Percentiles rank a stretch among this genome's conserved stretches.
phyloP scores from a whole-genome alignment of 30 jellyfish, hydroid and myxozoan genomes.

The Turritopsis rubra region DNA sequence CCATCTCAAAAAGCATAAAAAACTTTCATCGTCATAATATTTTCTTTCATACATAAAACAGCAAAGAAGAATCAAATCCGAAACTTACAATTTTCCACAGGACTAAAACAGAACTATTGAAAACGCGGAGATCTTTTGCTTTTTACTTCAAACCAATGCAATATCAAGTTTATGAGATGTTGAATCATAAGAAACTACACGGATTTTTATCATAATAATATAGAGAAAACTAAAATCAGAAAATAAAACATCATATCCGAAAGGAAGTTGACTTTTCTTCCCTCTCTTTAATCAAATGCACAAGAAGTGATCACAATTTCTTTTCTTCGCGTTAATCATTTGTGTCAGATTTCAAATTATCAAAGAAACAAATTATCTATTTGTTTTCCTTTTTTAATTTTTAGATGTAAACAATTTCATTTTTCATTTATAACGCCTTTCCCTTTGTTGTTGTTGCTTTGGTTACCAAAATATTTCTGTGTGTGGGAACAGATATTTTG shows the following conservation, averaged over 20 bases:
- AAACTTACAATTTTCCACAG: neutral
- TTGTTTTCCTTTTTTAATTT: neutral
- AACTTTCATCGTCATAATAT: neutral
- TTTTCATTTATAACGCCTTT: neutral
- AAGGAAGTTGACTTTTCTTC: neutral
- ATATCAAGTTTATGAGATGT: no score
- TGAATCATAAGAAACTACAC: neutral
- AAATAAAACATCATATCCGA: neutral
- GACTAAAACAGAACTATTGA: no score
- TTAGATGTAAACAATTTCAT: neutral
- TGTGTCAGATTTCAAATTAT: neutral
- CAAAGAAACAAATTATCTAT: neutral
- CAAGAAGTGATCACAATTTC: neutral
- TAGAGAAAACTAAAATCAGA: no score
- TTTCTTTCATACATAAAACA: no score
- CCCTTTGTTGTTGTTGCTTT: neutral
- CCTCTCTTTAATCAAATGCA: neutral
- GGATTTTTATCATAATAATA: neutral
- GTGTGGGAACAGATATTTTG: neutral
- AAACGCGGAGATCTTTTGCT: neutral
- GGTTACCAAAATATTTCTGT: neutral
- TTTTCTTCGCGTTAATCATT: neutral
- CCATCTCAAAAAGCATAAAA: neutral
- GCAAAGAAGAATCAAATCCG: neutral
- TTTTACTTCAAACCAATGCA: neutral